Conservation (phyloP, 2,113 vertebrate genomes). For the Heterotilapia buettikoferi region DNA sequence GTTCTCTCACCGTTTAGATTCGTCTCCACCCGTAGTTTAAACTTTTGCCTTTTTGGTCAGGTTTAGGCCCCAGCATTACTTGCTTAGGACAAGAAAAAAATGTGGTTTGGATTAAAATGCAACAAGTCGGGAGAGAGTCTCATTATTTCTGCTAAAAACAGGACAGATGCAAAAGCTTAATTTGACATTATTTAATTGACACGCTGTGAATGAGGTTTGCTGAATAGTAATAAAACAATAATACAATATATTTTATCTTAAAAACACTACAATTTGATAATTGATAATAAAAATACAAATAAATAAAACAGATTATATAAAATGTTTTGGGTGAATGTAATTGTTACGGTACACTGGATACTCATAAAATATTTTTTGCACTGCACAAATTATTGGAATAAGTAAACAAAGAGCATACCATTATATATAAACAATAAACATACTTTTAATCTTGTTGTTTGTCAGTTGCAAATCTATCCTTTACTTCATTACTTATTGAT, state of each 20-base stretch:
- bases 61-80: not conserved
- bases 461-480: not conserved
- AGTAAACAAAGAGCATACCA: not conserved
- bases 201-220: fast-evolving
- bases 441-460: not conserved
- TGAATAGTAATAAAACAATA: not conserved
- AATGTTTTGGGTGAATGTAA: too few relatives aligned
- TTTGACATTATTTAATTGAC: too few relatives aligned
- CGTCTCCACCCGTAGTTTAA: not conserved
- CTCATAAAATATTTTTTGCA: not conserved
- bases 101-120: not conserved
- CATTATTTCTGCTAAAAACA: not conserved
- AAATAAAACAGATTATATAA: not conserved
- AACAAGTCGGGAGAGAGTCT: not conserved
- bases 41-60: not conserved
- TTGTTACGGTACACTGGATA: not conserved
- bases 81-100: not conserved
- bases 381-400: not conserved
- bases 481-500: not conserved
- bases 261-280: not conserved
- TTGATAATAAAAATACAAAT: not conserved
- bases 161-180: too few relatives aligned
- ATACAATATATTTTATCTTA: not conserved
- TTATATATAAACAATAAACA: not conserved
- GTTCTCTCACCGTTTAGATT: not conserved